phyloP scores from a whole-genome alignment of 2,113 vertebrate species.

The Crotalus horridus region DNA sequence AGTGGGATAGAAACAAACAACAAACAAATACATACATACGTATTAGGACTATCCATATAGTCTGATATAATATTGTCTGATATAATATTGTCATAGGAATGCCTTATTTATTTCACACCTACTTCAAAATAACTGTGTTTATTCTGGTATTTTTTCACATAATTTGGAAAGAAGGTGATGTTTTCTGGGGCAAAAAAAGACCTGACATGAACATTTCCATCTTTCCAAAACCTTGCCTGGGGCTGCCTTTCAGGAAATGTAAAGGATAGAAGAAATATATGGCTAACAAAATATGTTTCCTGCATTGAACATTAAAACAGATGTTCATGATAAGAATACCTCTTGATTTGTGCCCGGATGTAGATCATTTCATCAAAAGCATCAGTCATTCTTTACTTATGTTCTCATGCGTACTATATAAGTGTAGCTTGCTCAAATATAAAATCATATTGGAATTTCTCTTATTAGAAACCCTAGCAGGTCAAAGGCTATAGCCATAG shows the following conservation, averaged over 20 bases:
- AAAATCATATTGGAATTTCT: background rate
- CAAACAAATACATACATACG: background rate
- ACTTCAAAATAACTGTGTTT: background rate
- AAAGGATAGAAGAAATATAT: slow-evolving; percentile 31
- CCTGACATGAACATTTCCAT: slow-evolving; percentile 22
- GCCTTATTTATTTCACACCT: background rate
- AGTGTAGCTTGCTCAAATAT: background rate
- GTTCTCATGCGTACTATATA: background rate
- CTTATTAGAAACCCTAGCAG: slow-evolving; percentile 21
- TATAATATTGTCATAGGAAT: background rate
- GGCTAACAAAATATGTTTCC: slow-evolving; percentile 32
- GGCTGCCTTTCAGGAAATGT: slow-evolving; percentile 42
- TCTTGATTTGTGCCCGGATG: slow-evolving; percentile 20
- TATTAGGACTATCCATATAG: background rate
- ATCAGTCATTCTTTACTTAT: background rate
- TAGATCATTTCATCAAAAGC: slow-evolving; percentile 27
- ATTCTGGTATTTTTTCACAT: background rate
- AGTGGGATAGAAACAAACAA: background rate
- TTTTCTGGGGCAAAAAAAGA: background rate
- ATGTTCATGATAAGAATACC: slow-evolving; percentile 41
- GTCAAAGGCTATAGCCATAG: background rate
- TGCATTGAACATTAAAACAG: background rate
- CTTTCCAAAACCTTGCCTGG: slow-evolving; percentile 32
- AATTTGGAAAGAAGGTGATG: background rate
- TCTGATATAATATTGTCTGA: background rate